Conservation (phyloP, 2,888 invertebrate genomes). For the Leucophenga maculata region DNA sequence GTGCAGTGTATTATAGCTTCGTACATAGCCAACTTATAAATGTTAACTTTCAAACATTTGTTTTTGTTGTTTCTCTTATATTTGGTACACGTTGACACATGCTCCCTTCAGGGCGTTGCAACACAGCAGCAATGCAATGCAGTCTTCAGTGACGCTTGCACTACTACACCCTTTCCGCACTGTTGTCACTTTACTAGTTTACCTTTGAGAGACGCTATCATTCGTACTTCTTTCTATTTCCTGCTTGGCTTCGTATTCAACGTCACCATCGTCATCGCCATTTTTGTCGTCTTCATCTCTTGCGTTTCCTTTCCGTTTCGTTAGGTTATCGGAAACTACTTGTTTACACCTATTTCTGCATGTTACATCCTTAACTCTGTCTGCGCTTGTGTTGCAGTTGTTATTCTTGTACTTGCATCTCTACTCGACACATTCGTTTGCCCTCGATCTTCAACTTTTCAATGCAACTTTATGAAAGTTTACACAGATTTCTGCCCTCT, state of each 20-base stretch:
- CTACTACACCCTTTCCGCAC: constrained; percentile 20
- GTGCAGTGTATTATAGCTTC: no score
- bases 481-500: neutral
- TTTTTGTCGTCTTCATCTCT: neutral
- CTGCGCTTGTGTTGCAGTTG: neutral
- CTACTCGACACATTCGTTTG: neutral
- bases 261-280: neutral
- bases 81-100: constrained; percentile 52
- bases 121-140: constrained; percentile 42
- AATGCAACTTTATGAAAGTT: constrained; percentile 18
- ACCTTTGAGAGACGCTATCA: neutral
- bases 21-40: no score
- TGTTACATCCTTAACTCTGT: constrained; percentile 20
- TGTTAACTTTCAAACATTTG: neutral
- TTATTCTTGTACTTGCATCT: neutral
- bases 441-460: neutral
- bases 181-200: neutral
- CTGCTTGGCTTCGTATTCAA: neutral
- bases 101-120: constrained; percentile 46
- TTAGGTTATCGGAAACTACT: constrained; percentile 27
- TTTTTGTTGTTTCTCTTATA: constrained; percentile 24
- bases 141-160: constrained; percentile 42
- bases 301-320: constrained; percentile 7
- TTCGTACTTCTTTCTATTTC: neutral
- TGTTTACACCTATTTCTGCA: constrained; percentile 38